These are phyloP conservation scores for Hemicordylus capensis DNA, from an alignment of 2,113 vertebrate genomes.

Conservation along the genomic window DNA sequence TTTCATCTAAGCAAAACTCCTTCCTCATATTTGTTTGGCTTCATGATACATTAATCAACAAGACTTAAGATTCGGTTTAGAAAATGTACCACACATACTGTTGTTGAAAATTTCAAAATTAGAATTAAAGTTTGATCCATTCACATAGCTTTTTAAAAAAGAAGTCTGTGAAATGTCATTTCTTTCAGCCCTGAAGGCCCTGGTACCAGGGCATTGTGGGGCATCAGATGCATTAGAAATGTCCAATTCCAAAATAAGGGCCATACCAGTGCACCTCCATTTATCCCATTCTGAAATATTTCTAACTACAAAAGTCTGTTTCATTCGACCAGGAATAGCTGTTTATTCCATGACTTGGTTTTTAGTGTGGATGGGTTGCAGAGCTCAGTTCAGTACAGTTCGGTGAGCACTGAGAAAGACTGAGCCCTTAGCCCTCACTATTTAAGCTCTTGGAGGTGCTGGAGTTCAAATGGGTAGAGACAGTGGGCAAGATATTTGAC, in stretches of 20 bases:
- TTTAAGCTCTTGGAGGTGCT: fast-evolving
- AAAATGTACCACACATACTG: too few relatives aligned
- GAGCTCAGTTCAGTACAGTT: not conserved
- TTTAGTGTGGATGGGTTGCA: not conserved
- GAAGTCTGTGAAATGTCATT: not conserved
- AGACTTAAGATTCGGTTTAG: not conserved
- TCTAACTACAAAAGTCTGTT: not conserved
- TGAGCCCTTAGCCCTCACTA: not conserved
- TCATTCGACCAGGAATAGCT: not conserved
- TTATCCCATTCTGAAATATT: not conserved
- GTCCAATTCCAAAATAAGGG: not conserved
- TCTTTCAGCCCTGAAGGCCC: not conserved
- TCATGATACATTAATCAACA: not conserved
- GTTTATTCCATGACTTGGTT: not conserved
- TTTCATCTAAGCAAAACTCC: too few relatives aligned
- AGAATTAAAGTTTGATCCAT: not conserved
- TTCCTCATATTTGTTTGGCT: not conserved
- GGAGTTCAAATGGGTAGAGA: not conserved
- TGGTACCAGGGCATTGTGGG: not conserved
- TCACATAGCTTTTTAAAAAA: not conserved
- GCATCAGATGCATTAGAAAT: not conserved
- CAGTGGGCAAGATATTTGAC: not conserved
- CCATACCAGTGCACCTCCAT: not conserved
- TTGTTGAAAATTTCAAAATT: not conserved
- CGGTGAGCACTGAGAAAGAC: not conserved